Evolutionary conservation across 2,113 vertebrate species (phyloP).

Genomic region (Cromileptes altivelis): DNA sequence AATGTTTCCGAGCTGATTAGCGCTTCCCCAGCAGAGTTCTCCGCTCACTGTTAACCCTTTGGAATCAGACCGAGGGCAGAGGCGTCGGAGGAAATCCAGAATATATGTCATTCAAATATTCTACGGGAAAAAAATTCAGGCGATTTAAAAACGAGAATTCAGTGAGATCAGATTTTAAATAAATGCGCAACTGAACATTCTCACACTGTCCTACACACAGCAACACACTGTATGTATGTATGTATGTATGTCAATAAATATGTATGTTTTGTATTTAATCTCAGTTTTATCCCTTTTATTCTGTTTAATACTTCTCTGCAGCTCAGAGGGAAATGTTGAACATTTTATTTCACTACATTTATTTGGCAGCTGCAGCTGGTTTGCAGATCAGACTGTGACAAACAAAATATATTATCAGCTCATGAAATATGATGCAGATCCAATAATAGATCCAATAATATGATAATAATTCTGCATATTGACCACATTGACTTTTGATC

Average conservation of each 20-base stretch:
- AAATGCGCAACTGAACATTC: not conserved
- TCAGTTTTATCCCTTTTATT: not conserved
- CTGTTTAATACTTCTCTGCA: not conserved
- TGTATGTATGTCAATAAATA: too few relatives aligned
- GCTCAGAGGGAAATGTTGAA: not conserved
- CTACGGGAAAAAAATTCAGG: not conserved
- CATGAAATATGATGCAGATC: not conserved
- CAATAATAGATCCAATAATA: too few relatives aligned
- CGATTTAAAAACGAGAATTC: not conserved
- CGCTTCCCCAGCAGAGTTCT: slow-evolving; percentile 70
- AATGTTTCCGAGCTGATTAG: slow-evolving; percentile 88
- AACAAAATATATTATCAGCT: not conserved
- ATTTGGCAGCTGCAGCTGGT: not conserved
- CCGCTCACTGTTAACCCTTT: slow-evolving; percentile 72
- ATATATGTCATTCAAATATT: slow-evolving; percentile 51
- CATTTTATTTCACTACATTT: not conserved
- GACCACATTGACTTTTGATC: not conserved
- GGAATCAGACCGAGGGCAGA: slow-evolving; percentile 39
- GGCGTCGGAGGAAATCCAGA: slow-evolving; percentile 27
- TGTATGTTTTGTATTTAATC: not conserved
- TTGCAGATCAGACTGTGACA: not conserved
- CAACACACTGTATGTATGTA: not conserved
- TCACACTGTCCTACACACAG: not conserved
- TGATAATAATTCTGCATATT: not conserved
- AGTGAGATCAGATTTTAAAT: not conserved